Base-by-base conservation (phyloP, 2,113 vertebrate genomes). In the Acanthisitta chloris region DNA sequence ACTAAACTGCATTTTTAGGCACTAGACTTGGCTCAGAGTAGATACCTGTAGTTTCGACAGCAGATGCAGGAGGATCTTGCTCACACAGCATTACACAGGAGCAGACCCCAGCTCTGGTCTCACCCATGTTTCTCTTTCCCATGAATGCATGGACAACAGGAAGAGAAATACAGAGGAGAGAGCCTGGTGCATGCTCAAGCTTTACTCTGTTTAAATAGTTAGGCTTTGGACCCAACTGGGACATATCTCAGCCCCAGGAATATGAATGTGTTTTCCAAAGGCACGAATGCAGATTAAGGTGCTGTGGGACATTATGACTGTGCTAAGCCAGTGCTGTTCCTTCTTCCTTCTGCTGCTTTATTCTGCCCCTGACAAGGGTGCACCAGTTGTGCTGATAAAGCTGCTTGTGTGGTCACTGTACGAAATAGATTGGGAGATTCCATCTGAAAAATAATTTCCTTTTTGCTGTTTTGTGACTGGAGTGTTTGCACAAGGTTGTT, bases 391-490 rank as follows among this genome's bases (percentile, higher is more conserved):
- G 48, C 66, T 52, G 66, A 65, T 33, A 61, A 36, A 82, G 52
- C 58, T 86, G 52, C 67, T 88, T 80, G 71, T 80, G 92, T 90
- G 85, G 79, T 72, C 81, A 77, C 66, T 58, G n/a, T 43, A 36
- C 82, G 58, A 88, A 88, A 19, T 42, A 82, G 38, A 73, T 17
- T 49, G 49, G 46, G 80, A 82, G 51, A 76, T 24, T 82, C 46
- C 25, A 80, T 77, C 36, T 0, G 1, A 86, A 92, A 80, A 85
- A 72, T 52, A 28, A 67, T 69, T 93, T 76, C 51, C 31, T 54
- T 82, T 69, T 57, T 79, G 40, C 74, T 93, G n/a, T 92, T 93
- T 90, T 92, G 43, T 85, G 62, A 34, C 49, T 66, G 42, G 51
- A 66, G 49, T 45, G 20, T 15, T 92, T 85, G 28, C 2, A 1